Percentiles rank a stretch among this genome's conserved stretches.
These are phyloP conservation scores for Pseudococcus jackbeardsleyi DNA, from an alignment of 2,888 invertebrate species.

Conservation along the genomic window DNA sequence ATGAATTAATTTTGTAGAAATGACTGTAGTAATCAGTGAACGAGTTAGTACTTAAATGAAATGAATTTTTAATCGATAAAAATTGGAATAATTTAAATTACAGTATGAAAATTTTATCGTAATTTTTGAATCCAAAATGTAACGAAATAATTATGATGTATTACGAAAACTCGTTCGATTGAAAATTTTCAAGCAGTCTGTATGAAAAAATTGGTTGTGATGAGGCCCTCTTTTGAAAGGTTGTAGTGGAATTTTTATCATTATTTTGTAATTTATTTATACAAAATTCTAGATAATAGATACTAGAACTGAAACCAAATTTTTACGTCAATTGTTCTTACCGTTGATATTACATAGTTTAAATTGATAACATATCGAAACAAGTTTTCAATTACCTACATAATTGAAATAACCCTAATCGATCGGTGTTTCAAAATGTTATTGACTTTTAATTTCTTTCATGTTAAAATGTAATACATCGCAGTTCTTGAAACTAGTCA, in stretches of 20 bases:
- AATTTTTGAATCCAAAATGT: background rate
- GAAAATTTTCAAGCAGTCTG: background rate
- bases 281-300: background rate
- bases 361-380: background rate
- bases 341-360: background rate
- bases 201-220: background rate
- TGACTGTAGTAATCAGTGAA: background rate
- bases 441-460: background rate
- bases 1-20: background rate
- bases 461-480: background rate
- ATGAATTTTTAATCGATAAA: too few relatives aligned
- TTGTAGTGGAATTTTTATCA: slow-evolving; percentile 27
- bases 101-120: too few relatives aligned
- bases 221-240: background rate
- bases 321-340: background rate
- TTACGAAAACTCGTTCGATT: background rate
- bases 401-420: background rate
- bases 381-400: background rate
- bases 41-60: background rate
- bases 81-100: too few relatives aligned
- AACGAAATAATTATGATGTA: background rate
- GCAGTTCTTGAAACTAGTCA: slow-evolving; percentile 49
- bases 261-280: background rate
- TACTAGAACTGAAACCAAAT: background rate
- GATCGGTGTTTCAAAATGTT: background rate